phyloP scores from a whole-genome alignment of 53 echinoderm and acorn worm species.

The Paelopatides confundens region DNA sequence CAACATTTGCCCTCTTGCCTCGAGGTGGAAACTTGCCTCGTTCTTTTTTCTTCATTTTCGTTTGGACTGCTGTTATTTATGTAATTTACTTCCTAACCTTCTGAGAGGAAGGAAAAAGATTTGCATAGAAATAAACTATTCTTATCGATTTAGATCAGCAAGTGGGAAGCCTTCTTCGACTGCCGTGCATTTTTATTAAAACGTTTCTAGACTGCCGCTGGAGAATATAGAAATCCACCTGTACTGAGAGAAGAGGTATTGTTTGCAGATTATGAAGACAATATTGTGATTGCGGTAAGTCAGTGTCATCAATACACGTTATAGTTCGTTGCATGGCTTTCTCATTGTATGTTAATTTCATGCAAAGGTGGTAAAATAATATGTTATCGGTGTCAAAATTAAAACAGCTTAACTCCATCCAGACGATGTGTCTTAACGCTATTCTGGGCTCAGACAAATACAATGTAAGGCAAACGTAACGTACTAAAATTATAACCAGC shows the following conservation, averaged over 20 bases:
- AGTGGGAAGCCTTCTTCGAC: background rate
- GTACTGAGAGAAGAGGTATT: background rate
- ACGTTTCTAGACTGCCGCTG: background rate
- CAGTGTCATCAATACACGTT: background rate
- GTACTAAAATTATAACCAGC: no score
- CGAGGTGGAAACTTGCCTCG: background rate
- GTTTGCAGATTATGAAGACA: background rate
- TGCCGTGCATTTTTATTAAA: background rate
- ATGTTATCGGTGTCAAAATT: no score
- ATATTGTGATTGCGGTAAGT: slow-evolving; percentile 28
- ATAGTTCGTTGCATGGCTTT: background rate
- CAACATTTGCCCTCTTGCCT: slow-evolving; percentile 35
- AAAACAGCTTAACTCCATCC: no score
- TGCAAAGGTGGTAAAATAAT: no score
- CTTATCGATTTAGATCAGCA: background rate
- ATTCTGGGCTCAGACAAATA: no score
- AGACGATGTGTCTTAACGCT: no score
- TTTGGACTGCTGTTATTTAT: slow-evolving; percentile 10
- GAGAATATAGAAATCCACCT: slow-evolving; percentile 24
- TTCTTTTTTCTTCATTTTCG: slow-evolving; percentile 1
- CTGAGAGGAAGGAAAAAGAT: background rate
- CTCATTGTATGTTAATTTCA: no score
- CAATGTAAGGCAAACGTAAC: no score
- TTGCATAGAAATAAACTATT: slow-evolving; percentile 23
- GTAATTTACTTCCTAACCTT: slow-evolving; percentile 31